phyloP scores from a whole-genome alignment of 2,888 invertebrate species.

The Hoplodrina blanda region DNA sequence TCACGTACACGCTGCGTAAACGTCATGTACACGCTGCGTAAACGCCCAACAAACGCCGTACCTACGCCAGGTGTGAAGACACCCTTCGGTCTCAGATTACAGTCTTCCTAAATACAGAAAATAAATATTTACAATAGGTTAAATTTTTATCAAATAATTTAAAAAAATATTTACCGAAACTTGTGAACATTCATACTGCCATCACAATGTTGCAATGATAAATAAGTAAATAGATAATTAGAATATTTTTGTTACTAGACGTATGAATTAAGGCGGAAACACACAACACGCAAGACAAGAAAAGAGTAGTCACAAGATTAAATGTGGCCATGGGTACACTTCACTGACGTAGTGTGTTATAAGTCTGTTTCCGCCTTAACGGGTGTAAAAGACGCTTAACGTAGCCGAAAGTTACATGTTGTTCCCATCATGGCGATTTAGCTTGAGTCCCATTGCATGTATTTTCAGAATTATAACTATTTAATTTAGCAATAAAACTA shows the following conservation, averaged over 20 bases:
- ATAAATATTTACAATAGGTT: background rate
- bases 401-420: too few species aligned
- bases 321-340: too few species aligned
- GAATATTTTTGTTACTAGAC: slow-evolving; percentile 26
- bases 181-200: slow-evolving; percentile 12
- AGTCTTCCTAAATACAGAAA: slow-evolving; percentile 27
- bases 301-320: too few species aligned
- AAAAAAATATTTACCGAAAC: background rate
- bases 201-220: background rate
- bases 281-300: too few species aligned
- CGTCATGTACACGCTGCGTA: background rate
- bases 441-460: too few species aligned
- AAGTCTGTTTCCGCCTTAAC: too few species aligned
- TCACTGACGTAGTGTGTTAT: too few species aligned
- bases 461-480: too few species aligned
- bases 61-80: background rate
- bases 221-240: slow-evolving; percentile 10
- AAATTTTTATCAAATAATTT: background rate
- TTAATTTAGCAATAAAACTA: too few species aligned
- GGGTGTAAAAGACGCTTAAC: too few species aligned
- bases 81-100: background rate
- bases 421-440: too few species aligned
- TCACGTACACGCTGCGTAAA: too few species aligned
- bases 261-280: background rate
- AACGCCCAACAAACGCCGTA: background rate